These are phyloP conservation scores for Sinelater perroti DNA, from an alignment of 2,888 invertebrate genomes.

Conservation along the genomic window DNA sequence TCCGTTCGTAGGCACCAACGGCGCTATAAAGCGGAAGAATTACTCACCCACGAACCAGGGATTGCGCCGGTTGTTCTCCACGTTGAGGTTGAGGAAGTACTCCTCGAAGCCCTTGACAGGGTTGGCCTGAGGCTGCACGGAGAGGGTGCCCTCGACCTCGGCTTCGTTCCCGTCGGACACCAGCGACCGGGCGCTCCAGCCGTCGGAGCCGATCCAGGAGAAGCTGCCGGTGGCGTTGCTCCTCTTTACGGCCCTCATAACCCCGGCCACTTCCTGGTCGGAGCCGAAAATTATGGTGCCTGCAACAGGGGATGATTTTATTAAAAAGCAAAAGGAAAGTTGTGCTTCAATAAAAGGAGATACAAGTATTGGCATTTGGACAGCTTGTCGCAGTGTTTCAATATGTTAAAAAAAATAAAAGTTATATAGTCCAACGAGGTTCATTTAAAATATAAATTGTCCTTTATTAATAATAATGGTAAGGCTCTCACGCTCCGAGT, in stretches of 20 bases:
- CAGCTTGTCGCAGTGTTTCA: too few species aligned
- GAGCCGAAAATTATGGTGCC: constrained; percentile 96
- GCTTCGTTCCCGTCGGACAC: constrained; percentile 89
- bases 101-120: constrained; percentile 87
- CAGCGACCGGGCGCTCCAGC: constrained; percentile 90
- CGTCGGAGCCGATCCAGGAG: constrained; percentile 96
- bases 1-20: background rate
- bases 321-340: too few species aligned
- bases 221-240: constrained; percentile 89
- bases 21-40: background rate
- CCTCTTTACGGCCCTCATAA: constrained; percentile 91
- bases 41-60: constrained; percentile 94
- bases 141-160: constrained; percentile 92
- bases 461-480: too few species aligned
- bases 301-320: constrained; percentile 56
- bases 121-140: constrained; percentile 93
- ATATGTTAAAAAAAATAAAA: too few species aligned
- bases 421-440: too few species aligned
- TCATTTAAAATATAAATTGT: too few species aligned
- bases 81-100: constrained; percentile 84
- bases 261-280: constrained; percentile 95
- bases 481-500: too few species aligned
- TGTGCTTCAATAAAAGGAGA: too few species aligned
- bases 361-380: too few species aligned
- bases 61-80: constrained; percentile 88